Base-by-base conservation (phyloP, 2,888 invertebrate species). In the Sipha maydis region DNA sequence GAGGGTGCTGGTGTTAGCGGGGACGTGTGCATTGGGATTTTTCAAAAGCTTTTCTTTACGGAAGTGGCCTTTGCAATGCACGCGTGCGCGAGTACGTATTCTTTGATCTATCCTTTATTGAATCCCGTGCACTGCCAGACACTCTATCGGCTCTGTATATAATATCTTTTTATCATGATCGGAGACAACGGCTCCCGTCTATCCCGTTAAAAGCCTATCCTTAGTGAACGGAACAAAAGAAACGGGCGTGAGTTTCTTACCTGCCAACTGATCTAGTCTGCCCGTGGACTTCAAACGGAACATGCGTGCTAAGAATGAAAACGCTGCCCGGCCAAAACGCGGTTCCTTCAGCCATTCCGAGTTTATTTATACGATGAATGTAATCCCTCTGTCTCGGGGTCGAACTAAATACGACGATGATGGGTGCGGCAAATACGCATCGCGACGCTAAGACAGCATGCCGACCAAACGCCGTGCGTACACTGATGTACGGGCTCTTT, bases 181-280 rank as follows among this genome's bases (percentile, higher is more conserved):
- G 34, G 25, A 56, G 79, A 79, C 34, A 79, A 79, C 34, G 56
- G 34, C 25, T 31, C 34, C 14, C 79, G 56, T 79, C 17, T 79
- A 14, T 79, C 34, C 56, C 34, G 25, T 79, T 61, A 79, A 79
- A 61, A 79, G 34, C 34, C 25, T 14, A 79, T 61, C 31, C 34
- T 61, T n/a, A 25, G 11, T 34, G 25, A 56, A 79, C 25, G 79
- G 56, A 61, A 79, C 79, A 56, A 79, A 79, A 56, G 25, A 79
- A 61, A 31, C 34, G 25, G 0, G 21, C 21, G 8, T 14, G 17
- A 4, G n/a, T 1, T 54, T 11, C 11, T 4, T 3, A 0, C 78
- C 54, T 21, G 21, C 9, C 77, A 7, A 8, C 0, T 19, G 28
- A 0, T 3, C 4, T 34, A 34, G 34, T 2, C 4, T 4, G 34